Conservation (phyloP, 2,113 vertebrate genomes). For the Tympanuchus pallidicinctus region DNA sequence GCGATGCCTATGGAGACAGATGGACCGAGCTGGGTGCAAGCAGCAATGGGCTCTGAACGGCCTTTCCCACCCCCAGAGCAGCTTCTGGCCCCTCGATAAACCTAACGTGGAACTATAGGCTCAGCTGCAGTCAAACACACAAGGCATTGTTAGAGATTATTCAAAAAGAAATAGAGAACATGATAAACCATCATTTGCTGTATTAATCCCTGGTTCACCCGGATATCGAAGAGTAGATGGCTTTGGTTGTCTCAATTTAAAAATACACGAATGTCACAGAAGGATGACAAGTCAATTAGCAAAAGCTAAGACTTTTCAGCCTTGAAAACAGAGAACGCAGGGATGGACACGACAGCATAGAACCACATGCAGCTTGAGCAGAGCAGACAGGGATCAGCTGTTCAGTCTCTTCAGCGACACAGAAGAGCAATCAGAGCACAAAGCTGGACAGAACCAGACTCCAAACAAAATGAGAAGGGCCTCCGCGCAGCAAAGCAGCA, state of each 20-base stretch:
- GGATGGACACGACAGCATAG: not conserved
- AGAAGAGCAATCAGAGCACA: fast-evolving
- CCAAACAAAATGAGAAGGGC: not conserved
- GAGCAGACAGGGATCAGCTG: not conserved
- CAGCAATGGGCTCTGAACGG: not conserved
- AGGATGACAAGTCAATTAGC: not conserved
- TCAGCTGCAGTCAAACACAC: not conserved
- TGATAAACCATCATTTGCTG: not conserved
- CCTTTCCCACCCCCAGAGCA: not conserved
- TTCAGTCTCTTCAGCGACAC: not conserved
- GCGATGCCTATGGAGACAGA: not conserved
- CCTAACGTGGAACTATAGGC: not conserved
- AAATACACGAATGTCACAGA: not conserved
- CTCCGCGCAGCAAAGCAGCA: not conserved
- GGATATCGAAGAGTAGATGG: not conserved
- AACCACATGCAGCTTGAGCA: not conserved
- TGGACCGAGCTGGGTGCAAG: not conserved
- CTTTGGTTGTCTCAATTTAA: not conserved
- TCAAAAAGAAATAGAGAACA: not conserved
- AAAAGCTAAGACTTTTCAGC: not conserved
- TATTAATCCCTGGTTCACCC: not conserved
- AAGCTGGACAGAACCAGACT: not conserved
- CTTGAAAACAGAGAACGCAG: not conserved
- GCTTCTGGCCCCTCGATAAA: not conserved
- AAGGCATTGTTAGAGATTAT: not conserved